phyloP scores from a whole-genome alignment of 2,888 invertebrate genomes.

The Thera britannica region DNA sequence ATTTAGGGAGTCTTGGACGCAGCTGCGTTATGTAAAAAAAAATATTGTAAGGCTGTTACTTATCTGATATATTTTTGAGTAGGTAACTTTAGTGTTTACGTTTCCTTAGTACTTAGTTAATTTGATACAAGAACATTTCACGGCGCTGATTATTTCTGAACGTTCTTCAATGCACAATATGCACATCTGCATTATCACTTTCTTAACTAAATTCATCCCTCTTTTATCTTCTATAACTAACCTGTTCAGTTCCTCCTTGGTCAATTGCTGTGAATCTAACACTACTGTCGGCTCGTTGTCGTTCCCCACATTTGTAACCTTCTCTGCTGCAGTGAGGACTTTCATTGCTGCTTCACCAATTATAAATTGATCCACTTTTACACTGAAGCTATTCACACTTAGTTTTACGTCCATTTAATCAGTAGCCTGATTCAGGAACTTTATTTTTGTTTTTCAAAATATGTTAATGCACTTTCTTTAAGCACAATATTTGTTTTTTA shows the following conservation, averaged over 20 bases:
- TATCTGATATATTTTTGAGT: too few species aligned
- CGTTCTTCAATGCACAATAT: neutral
- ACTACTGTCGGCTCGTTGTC: slow-evolving; percentile 72
- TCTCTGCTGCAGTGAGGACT: slow-evolving; percentile 71
- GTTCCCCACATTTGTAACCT: slow-evolving; percentile 68
- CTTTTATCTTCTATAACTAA: slow-evolving; percentile 40
- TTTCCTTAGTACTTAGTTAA: too few species aligned
- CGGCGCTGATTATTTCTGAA: too few species aligned
- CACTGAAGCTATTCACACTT: slow-evolving; percentile 32
- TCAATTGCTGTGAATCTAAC: slow-evolving; percentile 58
- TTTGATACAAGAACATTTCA: too few species aligned
- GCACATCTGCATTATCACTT: neutral
- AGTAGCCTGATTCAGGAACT: neutral
- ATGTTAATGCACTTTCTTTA: slow-evolving; percentile 1
- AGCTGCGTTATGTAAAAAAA: too few species aligned
- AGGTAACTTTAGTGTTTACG: too few species aligned
- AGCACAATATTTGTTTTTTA: neutral
- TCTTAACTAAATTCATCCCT: neutral
- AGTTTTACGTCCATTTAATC: neutral
- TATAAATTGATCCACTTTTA: slow-evolving; percentile 38
- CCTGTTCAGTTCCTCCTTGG: slow-evolving; percentile 78
- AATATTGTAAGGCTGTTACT: too few species aligned
- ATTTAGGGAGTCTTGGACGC: too few species aligned
- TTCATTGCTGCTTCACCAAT: slow-evolving; percentile 62
- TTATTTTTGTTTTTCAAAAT: slow-evolving; percentile 1